Base-by-base conservation (phyloP, 2,888 invertebrate species). In the Gryllus longicercus region DNA sequence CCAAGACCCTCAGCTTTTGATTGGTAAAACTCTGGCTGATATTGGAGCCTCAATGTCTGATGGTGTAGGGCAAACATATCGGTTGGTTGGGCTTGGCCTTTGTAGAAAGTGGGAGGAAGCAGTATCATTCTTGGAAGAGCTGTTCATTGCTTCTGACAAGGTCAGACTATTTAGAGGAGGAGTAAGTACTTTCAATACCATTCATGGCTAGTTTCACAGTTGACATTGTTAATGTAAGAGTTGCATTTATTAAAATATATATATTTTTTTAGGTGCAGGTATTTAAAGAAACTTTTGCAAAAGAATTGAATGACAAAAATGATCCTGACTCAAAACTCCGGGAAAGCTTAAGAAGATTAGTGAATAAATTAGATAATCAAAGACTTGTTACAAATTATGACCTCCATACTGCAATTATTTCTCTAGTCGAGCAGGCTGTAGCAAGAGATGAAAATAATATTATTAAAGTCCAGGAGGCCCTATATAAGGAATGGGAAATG, bases 21-120 rank as follows among this genome's bases (percentile, higher is more conserved):
- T 95, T 78, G 97, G 97, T 0, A 98, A 98, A 89, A 95, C 96
- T 2, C 87, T 98, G 78, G 89, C 89, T 74, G 90, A 90, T 87
- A 90, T 92, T 81, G 91, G 92, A 4, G 88, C 89, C 83, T 84
- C 85, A 81, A 85, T 87, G 82, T 78, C 81, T 14, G 88, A 91
- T 83, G 85, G 88, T 81, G 83, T 93, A 11, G 90, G 89, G 82
- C 86, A 88, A 82, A 92, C 91, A 83, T 88, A 91, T 81, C 88
- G 90, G 84, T 85, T 95, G 49, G 86, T 94, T 82, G 95, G 96
- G 10, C 89, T 91, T 86, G 87, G 91, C 5, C 86, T 92, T 77
- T 92, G 91, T 84, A 91, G 91, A 83, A 94, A 95, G 86, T 92
- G 92, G 88, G 88, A 91, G 12, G 88, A 89, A 78, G 89, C 87